These are phyloP conservation scores for Acronicta leporina DNA, from an alignment of 2,888 invertebrate species.

Conservation along the genomic window DNA sequence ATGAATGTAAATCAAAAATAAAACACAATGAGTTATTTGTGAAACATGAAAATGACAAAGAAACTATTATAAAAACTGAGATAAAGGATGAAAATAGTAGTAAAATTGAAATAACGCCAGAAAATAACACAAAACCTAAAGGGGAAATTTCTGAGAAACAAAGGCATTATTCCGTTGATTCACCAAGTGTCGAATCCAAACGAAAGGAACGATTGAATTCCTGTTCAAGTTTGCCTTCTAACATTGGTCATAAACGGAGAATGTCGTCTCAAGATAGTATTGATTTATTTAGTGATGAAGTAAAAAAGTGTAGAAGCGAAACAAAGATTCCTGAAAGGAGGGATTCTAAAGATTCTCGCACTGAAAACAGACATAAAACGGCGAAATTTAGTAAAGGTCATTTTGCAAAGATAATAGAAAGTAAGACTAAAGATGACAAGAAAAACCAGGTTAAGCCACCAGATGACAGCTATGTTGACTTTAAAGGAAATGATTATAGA, in stretches of 20 bases:
- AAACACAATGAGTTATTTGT: constrained; percentile 83
- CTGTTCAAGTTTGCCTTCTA: constrained; percentile 90
- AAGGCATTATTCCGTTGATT: constrained; percentile 85
- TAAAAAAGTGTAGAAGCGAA: constrained; percentile 90
- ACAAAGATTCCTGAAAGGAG: constrained; percentile 89
- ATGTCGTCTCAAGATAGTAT: constrained; percentile 93
- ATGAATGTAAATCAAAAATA: constrained; percentile 74
- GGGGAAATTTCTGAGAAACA: constrained; percentile 79
- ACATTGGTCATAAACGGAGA: constrained; percentile 92
- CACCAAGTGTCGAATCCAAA: constrained; percentile 82
- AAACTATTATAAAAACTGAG: constrained; percentile 75
- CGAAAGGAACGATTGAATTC: constrained; percentile 90
- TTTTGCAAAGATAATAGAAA: constrained; percentile 89
- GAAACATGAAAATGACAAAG: constrained; percentile 87
- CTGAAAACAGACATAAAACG: constrained; percentile 80
- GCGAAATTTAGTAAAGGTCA: constrained; percentile 90
- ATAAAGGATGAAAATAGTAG: constrained; percentile 82
- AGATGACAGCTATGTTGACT: constrained; percentile 78
- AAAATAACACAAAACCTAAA: constrained; percentile 69
- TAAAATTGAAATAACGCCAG: constrained; percentile 62
- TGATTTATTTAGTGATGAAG: constrained; percentile 88
- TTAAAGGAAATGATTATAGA: constrained; percentile 71
- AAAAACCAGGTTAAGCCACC: constrained; percentile 87
- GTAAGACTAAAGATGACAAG: constrained; percentile 90
- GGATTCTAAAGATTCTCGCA: constrained; percentile 91